phyloP scores from a whole-genome alignment of 2,797 vertebrate genomes.

The Acipenser oxyrinchus region DNA sequence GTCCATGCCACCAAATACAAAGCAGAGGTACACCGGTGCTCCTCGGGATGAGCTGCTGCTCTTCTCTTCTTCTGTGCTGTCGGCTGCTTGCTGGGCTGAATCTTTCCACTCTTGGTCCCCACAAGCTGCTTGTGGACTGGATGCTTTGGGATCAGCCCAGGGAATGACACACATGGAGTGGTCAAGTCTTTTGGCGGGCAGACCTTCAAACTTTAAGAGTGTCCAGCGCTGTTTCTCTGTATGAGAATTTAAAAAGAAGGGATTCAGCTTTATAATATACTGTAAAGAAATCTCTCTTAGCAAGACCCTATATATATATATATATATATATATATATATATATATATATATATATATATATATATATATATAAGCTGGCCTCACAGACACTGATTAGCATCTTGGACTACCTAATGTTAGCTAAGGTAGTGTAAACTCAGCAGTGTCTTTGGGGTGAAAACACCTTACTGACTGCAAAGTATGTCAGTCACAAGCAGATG shows the following conservation, averaged over 20 bases:
- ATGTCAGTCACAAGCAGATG: too few species aligned
- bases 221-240: constrained; percentile 71
- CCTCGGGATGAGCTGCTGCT: too few species aligned
- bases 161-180: constrained; percentile 88
- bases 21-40: constrained; percentile 53
- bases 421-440: too few species aligned
- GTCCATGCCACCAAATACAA: constrained; percentile 88
- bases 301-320: too few species aligned
- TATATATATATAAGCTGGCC: too few species aligned
- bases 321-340: too few species aligned
- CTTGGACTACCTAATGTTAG: too few species aligned
- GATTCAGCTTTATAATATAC: background rate
- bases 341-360: too few species aligned
- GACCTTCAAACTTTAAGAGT: constrained; percentile 62
- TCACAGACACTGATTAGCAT: too few species aligned
- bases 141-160: constrained; percentile 45
- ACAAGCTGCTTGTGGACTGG: constrained; percentile 5
- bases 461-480: too few species aligned
- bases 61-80: background rate
- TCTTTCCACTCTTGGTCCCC: background rate
- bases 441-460: too few species aligned
- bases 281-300: background rate
- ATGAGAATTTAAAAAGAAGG: constrained; percentile 7
- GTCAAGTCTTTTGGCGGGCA: constrained; percentile 73
- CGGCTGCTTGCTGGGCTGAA: background rate